Evolutionary conservation across 2,797 vertebrate species (phyloP), one percentile per base, ranked within the genome.

Genomic region (Syngnathus rostellatus): DNA sequence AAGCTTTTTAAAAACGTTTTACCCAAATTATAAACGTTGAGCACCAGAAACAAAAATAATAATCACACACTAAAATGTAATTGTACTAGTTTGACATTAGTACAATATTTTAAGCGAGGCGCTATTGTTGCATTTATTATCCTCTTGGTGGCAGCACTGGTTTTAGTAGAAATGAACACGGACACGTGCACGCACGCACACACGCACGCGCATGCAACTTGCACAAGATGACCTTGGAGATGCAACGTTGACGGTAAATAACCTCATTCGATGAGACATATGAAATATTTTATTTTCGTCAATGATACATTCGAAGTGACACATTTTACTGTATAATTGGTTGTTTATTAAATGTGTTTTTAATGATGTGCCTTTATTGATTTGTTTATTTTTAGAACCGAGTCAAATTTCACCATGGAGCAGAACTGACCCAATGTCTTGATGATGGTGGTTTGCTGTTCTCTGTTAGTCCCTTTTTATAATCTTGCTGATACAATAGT

Each of bases 111-210:
- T 19, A n/a, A 3, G 23, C 6, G 11, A 57, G 14, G 71, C 53
- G 14, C 4, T 21, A 17, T 10, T 12, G 40, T 64, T 81, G 57
- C 64, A 11, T 60, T 50, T 21, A 63, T 6, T 51, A 23, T 73
- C 87, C 88, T 80, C 83, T 81, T 65, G 83, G 79, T 81, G 87
- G 87, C 83, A 85, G 85, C 81, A 89, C 23, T 83, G 60, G 21
- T 59, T 31, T 65, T 59, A 43, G 9, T 70, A 54, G 0, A 2
- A 72, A 59, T 68, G 62, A 57, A 54, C 39, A 43, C 31, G 41
- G 41, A 43, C 41, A 43, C 31, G 31, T 4, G 31, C 31, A 3
- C 31, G 31, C 31, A 31, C 3, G 8, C 19, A n/a, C 38, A n/a
- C 38, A n/a, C 31, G 7, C 8, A 54, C 37, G 66, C 70, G 77